phyloP scores from a whole-genome alignment of 2,797 vertebrate genomes.

The Muscicapa comitata region DNA sequence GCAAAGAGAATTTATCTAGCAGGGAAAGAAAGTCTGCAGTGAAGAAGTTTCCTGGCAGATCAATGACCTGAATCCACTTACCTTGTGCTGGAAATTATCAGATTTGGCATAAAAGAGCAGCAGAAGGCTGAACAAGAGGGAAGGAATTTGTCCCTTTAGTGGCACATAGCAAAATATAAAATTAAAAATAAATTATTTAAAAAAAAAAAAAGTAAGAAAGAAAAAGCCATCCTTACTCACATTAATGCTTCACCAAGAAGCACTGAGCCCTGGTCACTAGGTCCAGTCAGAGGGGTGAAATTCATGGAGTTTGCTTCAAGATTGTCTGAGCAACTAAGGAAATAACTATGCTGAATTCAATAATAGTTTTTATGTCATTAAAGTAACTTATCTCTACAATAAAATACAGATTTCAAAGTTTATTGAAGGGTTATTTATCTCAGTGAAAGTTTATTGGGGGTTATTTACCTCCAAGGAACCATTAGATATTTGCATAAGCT shows the following conservation, averaged over 20 bases:
- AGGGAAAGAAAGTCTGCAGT: not conserved
- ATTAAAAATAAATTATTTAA: not conserved
- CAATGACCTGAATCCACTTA: not conserved
- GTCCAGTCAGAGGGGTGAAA: not conserved
- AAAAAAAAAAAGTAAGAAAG: not conserved
- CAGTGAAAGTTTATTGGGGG: not conserved
- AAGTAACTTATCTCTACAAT: not conserved
- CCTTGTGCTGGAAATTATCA: not conserved
- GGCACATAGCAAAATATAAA: not conserved
- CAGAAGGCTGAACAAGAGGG: not conserved
- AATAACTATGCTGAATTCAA: not conserved
- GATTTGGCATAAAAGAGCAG: not conserved
- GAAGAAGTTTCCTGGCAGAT: not conserved
- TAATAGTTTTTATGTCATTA: not conserved
- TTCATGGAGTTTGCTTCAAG: not conserved
- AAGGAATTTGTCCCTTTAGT: not conserved
- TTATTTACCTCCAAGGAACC: not conserved
- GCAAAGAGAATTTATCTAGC: not conserved
- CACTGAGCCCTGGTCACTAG: not conserved
- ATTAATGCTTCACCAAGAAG: not conserved
- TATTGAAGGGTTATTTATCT: not conserved
- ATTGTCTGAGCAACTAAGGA: not conserved
- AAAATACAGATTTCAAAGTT: not conserved
- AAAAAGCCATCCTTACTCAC: not conserved
- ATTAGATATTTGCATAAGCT: constrained; percentile 35